Evolutionary conservation across 2,113 vertebrate species (phyloP), one percentile per base, ranked within the genome.

Genomic region (Maccullochella peelii): DNA sequence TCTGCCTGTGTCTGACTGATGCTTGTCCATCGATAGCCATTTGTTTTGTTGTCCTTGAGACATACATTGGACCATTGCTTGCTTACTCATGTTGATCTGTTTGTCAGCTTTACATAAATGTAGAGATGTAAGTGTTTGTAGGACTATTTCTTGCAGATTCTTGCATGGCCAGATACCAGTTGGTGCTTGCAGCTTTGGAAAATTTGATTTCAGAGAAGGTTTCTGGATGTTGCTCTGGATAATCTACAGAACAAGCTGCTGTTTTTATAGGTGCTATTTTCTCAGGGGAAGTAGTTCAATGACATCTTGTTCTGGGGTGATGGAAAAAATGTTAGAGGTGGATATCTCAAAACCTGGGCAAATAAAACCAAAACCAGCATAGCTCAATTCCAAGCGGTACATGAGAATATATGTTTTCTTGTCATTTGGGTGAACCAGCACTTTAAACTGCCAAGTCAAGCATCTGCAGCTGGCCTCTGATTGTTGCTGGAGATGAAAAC

Each of bases 401-500:
- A 3, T 16, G 47, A 40, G 15, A 40, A 42, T 36, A 27, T 12
- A 25, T 11, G 9, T 54, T 21, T 67, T 40, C n/a, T 5, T 33
- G 10, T 73, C 9, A 21, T 76, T 59, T 59, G 42, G 36, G 14
- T 59, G 57, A 33, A 80, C 25, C 15, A 59, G 36, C 47, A 33
- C 5, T 78, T 77, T 14, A 65, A 59, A 75, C 36, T 65, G 38
- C 12, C 38, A 63, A 57, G 42, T 80, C 44, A 77, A 61, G 49
- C 72, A 69, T 77, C 44, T 55, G 40, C 54, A 63, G 57, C 73
- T 44, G 20, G 54, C 40, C 44, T 80, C 65, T 84, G 78, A 75
- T 59, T 80, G 62, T 79, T 76, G 71, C 27, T 81, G 20, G 55
- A 83, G 61, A 85, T 73, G 10, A 85, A 89, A 66, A 63, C 49